A percentile compares a stretch with the other conserved stretches of the same genome.
Conservation (phyloP, 2,113 vertebrate genomes). For the Podarcis muralis region DNA sequence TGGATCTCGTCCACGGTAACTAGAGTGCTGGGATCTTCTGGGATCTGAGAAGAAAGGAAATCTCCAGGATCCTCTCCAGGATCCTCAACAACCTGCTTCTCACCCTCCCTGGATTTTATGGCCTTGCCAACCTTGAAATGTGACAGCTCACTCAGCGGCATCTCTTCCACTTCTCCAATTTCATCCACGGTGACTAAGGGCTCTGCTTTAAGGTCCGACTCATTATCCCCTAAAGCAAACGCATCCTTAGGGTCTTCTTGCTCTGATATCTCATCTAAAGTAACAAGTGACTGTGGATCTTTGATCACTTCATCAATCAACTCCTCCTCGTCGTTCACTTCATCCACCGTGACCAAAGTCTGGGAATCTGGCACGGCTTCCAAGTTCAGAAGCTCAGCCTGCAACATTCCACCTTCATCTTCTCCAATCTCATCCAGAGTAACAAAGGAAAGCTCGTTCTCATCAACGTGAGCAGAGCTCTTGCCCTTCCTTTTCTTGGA, state of each 20-base stretch:
- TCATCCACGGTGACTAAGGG: constrained; percentile 78
- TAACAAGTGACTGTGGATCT: constrained; percentile 75
- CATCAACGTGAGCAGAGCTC: not conserved
- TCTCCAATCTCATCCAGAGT: constrained; percentile 88
- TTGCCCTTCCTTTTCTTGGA: constrained; percentile 71
- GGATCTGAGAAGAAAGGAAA: constrained; percentile 58
- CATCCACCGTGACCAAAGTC: constrained; percentile 79
- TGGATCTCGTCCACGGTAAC: constrained; percentile 76
- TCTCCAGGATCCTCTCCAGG: constrained; percentile 51
- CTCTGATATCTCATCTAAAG: constrained; percentile 80
- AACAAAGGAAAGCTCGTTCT: constrained; percentile 73
- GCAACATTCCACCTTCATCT: constrained; percentile 77
- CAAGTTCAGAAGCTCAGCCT: not conserved
- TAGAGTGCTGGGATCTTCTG: constrained; percentile 69
- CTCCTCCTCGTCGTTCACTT: constrained; percentile 83
- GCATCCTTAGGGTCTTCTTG: constrained; percentile 74
- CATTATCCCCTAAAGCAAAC: constrained; percentile 52
- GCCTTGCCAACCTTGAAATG: constrained; percentile 35
- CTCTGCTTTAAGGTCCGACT: constrained; percentile 69
- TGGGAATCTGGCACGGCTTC: constrained; percentile 22
- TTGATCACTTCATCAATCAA: constrained; percentile 57
- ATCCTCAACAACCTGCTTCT: constrained; percentile 41
- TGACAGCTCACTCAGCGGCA: constrained; percentile 58
- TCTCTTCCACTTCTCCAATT: constrained; percentile 79
- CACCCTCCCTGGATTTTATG: constrained; percentile 45